Evolutionary conservation across 2,888 invertebrate genomes (phyloP), one percentile per base, ranked within the genome.

Genomic region (Choreutis nemorana): DNA sequence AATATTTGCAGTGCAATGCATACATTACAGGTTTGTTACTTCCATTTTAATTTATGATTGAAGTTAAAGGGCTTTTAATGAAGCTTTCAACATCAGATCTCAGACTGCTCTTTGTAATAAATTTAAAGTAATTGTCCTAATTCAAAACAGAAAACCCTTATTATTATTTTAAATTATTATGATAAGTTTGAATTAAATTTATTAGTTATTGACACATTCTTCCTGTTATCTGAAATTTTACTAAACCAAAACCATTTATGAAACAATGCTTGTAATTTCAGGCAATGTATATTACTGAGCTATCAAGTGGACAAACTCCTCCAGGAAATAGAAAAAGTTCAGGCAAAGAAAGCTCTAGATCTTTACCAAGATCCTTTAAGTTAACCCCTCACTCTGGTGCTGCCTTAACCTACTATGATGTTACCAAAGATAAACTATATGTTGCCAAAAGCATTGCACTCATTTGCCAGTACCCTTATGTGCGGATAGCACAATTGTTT

Each of bases 1-100:
- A 90, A 94, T 61, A 95, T 98, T 45, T 94, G 95, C 64, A 90
- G 89, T 50, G 96, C 97, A 29, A 96, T 98, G 90, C 94, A 96
- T 64, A 94, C 94, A 20, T 82, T 97, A 44, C 95, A 96, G 81
- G 89, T 88, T 64, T 68, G 6, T 21, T 23, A 23, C 20, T 14
- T 13, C 8, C 5, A 12, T 6, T 16, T 14, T 14, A 12, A 7
- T 9, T 9, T 9, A 12, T 26, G 11, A n/a, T n/a, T n/a, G n/a
- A n/a, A n/a, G n/a, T n/a, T n/a, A n/a, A n/a, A n/a, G n/a, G n/a
- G n/a, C n/a, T n/a, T n/a, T n/a, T n/a, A n/a, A n/a, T n/a, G n/a
- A n/a, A n/a, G n/a, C n/a, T n/a, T n/a, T n/a, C n/a, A n/a, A n/a
- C n/a, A n/a, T n/a, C n/a, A n/a, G n/a, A n/a, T n/a, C n/a, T n/a